Conservation (phyloP, 2,113 vertebrate genomes). For the Micromys minutus region DNA sequence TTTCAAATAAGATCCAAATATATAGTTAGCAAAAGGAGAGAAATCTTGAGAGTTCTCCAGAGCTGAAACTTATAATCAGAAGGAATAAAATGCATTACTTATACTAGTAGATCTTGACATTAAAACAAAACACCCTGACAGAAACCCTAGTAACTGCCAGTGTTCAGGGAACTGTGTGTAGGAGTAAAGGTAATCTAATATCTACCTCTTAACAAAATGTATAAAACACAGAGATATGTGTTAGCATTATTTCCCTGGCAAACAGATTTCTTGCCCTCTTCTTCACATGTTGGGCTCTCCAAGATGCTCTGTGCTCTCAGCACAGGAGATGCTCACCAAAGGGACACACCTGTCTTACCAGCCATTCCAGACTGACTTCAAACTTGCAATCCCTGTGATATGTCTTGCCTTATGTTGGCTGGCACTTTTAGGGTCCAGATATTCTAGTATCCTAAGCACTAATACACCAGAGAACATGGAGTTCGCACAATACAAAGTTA, state of each 20-base stretch:
- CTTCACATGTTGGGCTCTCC: background rate
- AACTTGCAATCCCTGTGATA: background rate
- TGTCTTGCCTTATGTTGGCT: background rate
- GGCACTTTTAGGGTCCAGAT: background rate
- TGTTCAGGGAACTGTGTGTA: background rate
- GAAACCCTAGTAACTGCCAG: background rate
- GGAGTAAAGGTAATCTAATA: background rate
- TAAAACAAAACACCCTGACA: background rate
- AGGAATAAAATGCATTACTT: conserved; percentile 30
- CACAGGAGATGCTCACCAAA: background rate
- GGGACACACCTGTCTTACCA: background rate
- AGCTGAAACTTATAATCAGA: conserved; percentile 17
- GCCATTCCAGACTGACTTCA: background rate
- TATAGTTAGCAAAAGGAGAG: conserved; percentile 8
- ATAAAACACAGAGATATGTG: background rate
- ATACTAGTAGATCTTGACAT: conserved; percentile 23
- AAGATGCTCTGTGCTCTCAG: background rate
- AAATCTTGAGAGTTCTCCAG: background rate
- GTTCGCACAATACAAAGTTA: background rate
- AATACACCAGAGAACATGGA: conserved; percentile 1
- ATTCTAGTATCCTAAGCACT: background rate
- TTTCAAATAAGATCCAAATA: conserved; percentile 43
- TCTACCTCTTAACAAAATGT: background rate
- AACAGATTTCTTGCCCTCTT: background rate
- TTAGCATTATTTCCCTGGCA: background rate